Evolutionary conservation across 2,888 invertebrate genomes (phyloP), one percentile per base, ranked within the genome.

Genomic region (Heliconius charithonia): DNA sequence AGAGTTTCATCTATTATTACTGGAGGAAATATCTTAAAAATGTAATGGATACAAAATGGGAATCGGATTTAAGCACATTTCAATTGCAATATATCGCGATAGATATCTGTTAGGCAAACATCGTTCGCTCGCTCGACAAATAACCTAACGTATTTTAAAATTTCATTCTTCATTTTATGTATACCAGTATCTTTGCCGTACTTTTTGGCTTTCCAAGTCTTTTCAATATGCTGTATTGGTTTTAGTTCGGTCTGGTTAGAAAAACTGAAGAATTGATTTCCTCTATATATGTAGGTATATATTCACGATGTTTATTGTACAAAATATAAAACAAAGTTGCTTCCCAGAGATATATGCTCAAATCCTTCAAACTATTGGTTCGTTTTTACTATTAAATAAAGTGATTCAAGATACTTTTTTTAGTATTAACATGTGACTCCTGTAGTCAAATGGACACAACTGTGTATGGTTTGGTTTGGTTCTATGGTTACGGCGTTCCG

Each of bases 21-120:
- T 12, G 13, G 22, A 27, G 19, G 25, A 7, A 41, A 41, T 74
- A 76, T 69, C 63, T 62, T 73, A 69, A 79, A 76, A 73, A 73
- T 67, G 79, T 73, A 76, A 79, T 76, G 41, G 79, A 72, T 76
- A 73, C 32, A 72, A 73, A 79, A 76, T 75, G 65, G 37, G 69
- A 79, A 78, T 71, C 27, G 75, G 75, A 80, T 80, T 81, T 80
- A 67, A 80, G 78, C 69, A 69, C 75, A 75, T 79, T 37, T 75
- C 56, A 63, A 79, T 80, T 67, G 66, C 78, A 78, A 78, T 80
- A 76, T 80, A 81, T 80, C 70, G 71, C 78, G 79, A 78, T 79
- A 80, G 66, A 77, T 72, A 81, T 81, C 81, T 77, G 81, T 76
- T 69, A 75, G 45, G 77, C 78, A 81, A 81, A 81, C 78, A 81